Evolutionary conservation across 2,113 vertebrate genomes (phyloP).

Genomic region (Paramormyrops kingsleyae): DNA sequence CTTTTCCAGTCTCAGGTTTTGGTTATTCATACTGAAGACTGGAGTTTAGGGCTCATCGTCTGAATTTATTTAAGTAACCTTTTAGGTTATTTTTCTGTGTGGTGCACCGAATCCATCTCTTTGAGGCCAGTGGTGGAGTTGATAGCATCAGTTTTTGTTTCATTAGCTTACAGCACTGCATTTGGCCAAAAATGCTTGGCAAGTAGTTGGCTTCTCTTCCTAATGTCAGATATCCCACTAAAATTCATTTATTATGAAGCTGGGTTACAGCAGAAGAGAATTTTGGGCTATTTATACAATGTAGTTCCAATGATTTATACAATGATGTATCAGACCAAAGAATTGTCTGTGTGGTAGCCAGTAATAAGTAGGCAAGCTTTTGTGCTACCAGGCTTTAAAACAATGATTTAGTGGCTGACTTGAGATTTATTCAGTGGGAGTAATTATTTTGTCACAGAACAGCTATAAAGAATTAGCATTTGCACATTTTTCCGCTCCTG

Average conservation of each 20-base stretch:
- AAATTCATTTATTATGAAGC: slow-evolving; percentile 30
- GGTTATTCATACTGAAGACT: background rate
- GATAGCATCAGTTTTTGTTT: slow-evolving; percentile 18
- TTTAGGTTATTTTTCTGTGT: background rate
- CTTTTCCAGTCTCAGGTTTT: background rate
- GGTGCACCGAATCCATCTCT: slow-evolving; percentile 14
- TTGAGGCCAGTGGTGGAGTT: slow-evolving; percentile 21
- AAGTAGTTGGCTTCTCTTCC: slow-evolving; percentile 17
- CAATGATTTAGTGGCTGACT: slow-evolving; percentile 41
- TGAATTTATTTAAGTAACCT: slow-evolving; percentile 25
- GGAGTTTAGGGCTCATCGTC: slow-evolving; percentile 10
- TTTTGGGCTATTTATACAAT: slow-evolving; percentile 30
- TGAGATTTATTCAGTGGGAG: slow-evolving; percentile 20
- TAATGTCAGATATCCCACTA: slow-evolving; percentile 19
- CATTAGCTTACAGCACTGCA: background rate
- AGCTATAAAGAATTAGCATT: slow-evolving; percentile 1
- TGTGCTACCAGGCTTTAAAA: slow-evolving; percentile 22
- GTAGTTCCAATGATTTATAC: slow-evolving; percentile 27
- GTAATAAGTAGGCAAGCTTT: slow-evolving; percentile 36
- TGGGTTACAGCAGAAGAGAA: slow-evolving; percentile 23
- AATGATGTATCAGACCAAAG: slow-evolving; percentile 27
- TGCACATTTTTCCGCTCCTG: background rate
- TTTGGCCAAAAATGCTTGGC: slow-evolving; percentile 17
- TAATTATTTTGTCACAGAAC: slow-evolving; percentile 1
- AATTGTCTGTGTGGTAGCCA: slow-evolving; percentile 31